A percentile compares a stretch with the other conserved stretches of the same genome.
Conservation (phyloP, 2,888 invertebrate species). For the Acanthopleura granulata region DNA sequence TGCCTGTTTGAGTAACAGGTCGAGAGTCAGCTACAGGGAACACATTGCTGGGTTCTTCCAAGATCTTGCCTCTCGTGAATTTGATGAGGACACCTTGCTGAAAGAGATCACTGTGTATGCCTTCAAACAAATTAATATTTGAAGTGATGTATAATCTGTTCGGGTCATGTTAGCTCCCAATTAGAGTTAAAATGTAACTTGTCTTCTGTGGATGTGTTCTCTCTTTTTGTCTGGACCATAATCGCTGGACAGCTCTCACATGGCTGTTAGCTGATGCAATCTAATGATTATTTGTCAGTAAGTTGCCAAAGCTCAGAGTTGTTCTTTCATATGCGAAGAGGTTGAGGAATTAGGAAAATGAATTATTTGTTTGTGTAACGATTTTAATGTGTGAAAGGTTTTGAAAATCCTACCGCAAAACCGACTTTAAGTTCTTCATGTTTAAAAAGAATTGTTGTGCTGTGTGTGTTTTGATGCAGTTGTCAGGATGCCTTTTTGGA, state of each 20-base stretch:
- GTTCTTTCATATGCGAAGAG: too few species aligned
- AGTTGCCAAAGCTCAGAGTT: too few species aligned
- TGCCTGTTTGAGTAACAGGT: conserved; percentile 43
- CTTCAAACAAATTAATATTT: neutral
- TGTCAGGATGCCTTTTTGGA: conserved; percentile 61
- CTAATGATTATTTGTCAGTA: too few species aligned
- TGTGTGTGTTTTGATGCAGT: conserved; percentile 28
- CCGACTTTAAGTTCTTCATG: neutral
- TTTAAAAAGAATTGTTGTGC: neutral
- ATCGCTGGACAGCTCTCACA: too few species aligned
- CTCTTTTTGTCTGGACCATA: too few species aligned
- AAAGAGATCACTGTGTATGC: conserved; percentile 36
- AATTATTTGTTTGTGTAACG: too few species aligned
- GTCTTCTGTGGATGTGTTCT: too few species aligned
- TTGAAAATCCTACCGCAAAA: too few species aligned
- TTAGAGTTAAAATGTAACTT: too few species aligned
- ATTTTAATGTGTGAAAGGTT: too few species aligned
- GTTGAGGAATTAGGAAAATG: too few species aligned
- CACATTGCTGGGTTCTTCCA: conserved; percentile 41
- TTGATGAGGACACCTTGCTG: conserved; percentile 38
- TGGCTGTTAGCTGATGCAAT: too few species aligned
- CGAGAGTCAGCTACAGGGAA: conserved; percentile 43
- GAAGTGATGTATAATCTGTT: neutral
- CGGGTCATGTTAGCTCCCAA: neutral
- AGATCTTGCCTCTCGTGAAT: conserved; percentile 39